Percentiles rank a stretch among this genome's conserved stretches.
These are phyloP conservation scores for Epinephelus cyanopodus DNA, from an alignment of 2,113 vertebrate genomes.

Conservation along the genomic window DNA sequence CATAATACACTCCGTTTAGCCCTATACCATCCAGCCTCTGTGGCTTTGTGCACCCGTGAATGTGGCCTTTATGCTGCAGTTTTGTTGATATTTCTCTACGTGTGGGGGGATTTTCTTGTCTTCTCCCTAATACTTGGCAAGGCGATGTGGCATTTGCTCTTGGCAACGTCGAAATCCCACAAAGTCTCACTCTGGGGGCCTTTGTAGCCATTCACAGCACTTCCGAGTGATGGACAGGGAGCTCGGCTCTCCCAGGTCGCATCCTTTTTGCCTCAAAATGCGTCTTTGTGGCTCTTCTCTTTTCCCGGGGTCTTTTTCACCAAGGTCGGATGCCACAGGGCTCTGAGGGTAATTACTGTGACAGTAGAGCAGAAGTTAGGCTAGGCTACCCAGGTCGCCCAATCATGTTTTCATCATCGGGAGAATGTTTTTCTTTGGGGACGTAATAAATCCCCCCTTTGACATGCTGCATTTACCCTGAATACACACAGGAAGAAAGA, in stretches of 20 bases:
- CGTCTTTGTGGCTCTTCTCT: slow-evolving; percentile 58
- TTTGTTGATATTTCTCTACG: slow-evolving; percentile 81
- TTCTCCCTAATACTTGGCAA: slow-evolving; percentile 76
- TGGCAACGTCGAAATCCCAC: slow-evolving; percentile 79
- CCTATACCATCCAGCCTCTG: slow-evolving; percentile 56
- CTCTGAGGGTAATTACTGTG: slow-evolving; percentile 78
- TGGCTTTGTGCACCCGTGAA: slow-evolving; percentile 80
- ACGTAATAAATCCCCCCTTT: slow-evolving; percentile 79
- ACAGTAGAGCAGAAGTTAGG: slow-evolving; percentile 71
- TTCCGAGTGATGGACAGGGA: slow-evolving; percentile 78
- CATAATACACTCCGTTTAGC: slow-evolving; percentile 70
- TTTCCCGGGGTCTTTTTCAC: slow-evolving; percentile 56
- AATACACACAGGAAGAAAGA: slow-evolving; percentile 81
- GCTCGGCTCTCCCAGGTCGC: slow-evolving; percentile 70
- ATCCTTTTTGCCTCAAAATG: slow-evolving; percentile 64
- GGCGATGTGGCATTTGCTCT: slow-evolving; percentile 69
- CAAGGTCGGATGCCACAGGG: slow-evolving; percentile 64
- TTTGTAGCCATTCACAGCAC: slow-evolving; percentile 73
- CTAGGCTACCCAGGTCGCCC: slow-evolving; percentile 71
- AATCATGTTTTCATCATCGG: slow-evolving; percentile 80
- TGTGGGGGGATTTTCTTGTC: slow-evolving; percentile 74
- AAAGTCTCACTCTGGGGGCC: slow-evolving; percentile 74
- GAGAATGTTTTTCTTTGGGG: slow-evolving; percentile 78
- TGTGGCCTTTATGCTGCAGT: slow-evolving; percentile 78
- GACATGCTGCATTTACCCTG: slow-evolving; percentile 84